Percentiles rank a stretch among this genome's conserved stretches.
phyloP scores from a whole-genome alignment of 2,888 invertebrate genomes.

The Brachypalpus laphriformis region DNA sequence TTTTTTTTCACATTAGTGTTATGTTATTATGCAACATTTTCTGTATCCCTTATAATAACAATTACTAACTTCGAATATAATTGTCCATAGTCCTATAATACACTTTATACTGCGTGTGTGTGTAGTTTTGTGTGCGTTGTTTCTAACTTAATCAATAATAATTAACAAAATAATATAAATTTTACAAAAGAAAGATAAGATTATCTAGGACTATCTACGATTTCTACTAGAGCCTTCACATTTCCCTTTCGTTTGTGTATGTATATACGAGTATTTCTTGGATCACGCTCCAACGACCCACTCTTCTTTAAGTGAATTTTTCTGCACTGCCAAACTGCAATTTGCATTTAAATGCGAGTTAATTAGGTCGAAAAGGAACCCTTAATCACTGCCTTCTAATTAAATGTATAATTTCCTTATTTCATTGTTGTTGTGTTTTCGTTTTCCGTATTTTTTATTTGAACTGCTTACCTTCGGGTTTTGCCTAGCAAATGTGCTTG shows the following conservation, averaged over 20 bases:
- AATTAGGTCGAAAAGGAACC: constrained; percentile 63
- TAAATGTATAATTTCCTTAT: constrained; percentile 72
- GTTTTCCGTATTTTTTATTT: constrained; percentile 41
- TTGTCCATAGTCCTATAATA: constrained; percentile 71
- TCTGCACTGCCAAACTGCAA: constrained; percentile 56
- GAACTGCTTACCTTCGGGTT: constrained; percentile 21
- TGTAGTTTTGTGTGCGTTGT: constrained; percentile 64
- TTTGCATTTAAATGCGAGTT: constrained; percentile 64
- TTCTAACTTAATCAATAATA: constrained; percentile 48
- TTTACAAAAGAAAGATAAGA: not conserved
- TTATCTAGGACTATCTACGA: not conserved
- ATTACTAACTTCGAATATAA: constrained; percentile 68
- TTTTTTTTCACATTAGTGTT: constrained; percentile 57
- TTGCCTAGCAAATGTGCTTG: constrained; percentile 20
- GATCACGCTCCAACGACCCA: not conserved
- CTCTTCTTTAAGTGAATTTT: constrained; percentile 21
- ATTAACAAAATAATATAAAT: constrained; percentile 12
- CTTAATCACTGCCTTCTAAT: constrained; percentile 57
- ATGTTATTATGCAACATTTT: constrained; percentile 71
- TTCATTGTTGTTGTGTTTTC: constrained; percentile 58
- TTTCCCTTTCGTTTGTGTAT: not conserved
- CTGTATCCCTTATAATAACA: constrained; percentile 51
- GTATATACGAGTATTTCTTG: not conserved
- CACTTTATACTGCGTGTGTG: constrained; percentile 65
- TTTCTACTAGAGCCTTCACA: not conserved